Conservation (phyloP, 2,888 invertebrate species). For the Lasioglossum morio region DNA sequence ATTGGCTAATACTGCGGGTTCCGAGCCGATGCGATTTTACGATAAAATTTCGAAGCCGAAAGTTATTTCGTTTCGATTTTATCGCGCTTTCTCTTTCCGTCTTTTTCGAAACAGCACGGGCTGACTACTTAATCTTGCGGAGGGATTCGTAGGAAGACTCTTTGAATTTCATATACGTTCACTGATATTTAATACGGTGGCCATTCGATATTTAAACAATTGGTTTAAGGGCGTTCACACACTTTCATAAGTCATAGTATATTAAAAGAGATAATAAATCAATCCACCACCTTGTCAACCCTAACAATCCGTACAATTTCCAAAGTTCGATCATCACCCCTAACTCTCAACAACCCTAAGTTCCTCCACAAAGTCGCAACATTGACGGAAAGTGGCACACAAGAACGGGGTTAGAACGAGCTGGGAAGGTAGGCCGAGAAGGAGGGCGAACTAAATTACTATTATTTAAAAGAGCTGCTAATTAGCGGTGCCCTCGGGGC, state of each 20-base stretch:
- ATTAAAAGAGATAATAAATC: too few species aligned
- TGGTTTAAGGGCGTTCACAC: too few species aligned
- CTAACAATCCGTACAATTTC: background rate
- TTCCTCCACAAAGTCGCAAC: background rate
- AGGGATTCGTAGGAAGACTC: conserved; percentile 17
- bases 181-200: too few species aligned
- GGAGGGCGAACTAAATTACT: background rate
- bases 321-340: too few species aligned
- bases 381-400: background rate
- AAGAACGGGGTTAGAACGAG: conserved; percentile 7
- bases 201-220: too few species aligned
- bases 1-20: background rate
- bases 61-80: conserved; percentile 5
- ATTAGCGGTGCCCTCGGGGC: conserved; percentile 15
- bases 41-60: background rate
- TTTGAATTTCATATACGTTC: too few species aligned
- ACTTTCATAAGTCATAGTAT: too few species aligned
- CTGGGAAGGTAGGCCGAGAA: background rate
- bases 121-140: background rate
- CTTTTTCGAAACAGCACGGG: background rate
- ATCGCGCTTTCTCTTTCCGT: conserved; percentile 18
- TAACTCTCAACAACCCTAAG: background rate
- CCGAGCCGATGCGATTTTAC: background rate
- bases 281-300: background rate
- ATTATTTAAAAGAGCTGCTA: conserved; percentile 36